A percentile compares a stretch with the other conserved stretches of the same genome.
Conservation (phyloP, 1,140 invertebrate genomes). For the Drosophila lacteicornis region DNA sequence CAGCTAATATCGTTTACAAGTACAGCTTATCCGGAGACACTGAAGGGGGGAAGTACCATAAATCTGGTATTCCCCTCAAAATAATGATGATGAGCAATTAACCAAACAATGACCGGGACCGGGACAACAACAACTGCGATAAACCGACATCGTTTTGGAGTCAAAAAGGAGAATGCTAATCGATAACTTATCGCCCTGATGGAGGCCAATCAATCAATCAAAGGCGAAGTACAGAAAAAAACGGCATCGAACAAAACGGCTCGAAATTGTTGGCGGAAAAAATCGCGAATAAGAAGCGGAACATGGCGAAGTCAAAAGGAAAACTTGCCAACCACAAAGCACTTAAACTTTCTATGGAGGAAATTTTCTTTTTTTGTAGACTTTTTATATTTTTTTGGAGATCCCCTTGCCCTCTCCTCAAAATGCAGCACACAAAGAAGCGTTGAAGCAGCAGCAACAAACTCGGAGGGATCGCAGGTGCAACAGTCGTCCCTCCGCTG, state of each 20-base stretch:
- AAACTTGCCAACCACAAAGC: conserved; percentile 69
- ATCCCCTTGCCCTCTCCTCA: not conserved
- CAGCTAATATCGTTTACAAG: conserved; percentile 14
- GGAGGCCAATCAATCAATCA: conserved; percentile 72
- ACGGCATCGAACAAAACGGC: conserved; percentile 41
- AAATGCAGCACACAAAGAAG: conserved; percentile 70
- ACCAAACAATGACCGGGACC: conserved; percentile 34
- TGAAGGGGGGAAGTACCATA: conserved; percentile 14
- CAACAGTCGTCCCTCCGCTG: conserved; percentile 38
- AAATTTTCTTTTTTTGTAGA: conserved; percentile 6
- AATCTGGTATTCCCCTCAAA: conserved; percentile 19
- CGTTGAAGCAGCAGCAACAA: conserved; percentile 75
- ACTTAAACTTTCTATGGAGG: conserved; percentile 79
- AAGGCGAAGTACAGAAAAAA: conserved; percentile 17
- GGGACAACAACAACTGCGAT: not conserved
- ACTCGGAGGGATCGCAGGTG: conserved; percentile 60
- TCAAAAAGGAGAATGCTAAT: conserved; percentile 56
- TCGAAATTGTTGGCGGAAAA: conserved; percentile 34
- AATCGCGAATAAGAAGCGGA: conserved; percentile 19
- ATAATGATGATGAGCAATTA: conserved; percentile 59
- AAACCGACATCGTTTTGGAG: conserved; percentile 5
- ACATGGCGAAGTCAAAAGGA: conserved; percentile 14
- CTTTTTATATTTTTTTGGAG: conserved; percentile 19
- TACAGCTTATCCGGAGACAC: conserved; percentile 2
- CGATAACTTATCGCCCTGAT: conserved; percentile 71